Conservation (phyloP, 1,140 invertebrate genomes). For the Temnothorax nylanderi region DNA sequence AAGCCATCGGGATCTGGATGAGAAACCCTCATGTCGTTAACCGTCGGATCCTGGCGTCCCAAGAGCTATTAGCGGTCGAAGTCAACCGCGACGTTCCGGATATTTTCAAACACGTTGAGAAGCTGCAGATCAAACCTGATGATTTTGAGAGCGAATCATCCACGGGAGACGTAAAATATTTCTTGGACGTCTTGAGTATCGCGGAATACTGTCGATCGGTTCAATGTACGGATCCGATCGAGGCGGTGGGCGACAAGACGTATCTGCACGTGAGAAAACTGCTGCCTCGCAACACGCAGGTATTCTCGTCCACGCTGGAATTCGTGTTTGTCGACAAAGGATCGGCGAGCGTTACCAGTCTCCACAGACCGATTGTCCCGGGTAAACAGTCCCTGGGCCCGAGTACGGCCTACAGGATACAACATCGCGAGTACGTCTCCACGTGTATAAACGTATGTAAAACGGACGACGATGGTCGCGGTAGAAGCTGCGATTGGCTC, state of each 20-base stretch:
- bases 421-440: slow-evolving; percentile 60
- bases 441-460: slow-evolving; percentile 67
- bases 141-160: slow-evolving; percentile 21
- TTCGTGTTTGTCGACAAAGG: slow-evolving; percentile 74
- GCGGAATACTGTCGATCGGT: slow-evolving; percentile 9
- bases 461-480: slow-evolving; percentile 65
- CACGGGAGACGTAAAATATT: slow-evolving; percentile 11
- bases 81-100: slow-evolving; percentile 60
- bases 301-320: slow-evolving; percentile 80
- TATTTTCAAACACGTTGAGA: slow-evolving; percentile 60
- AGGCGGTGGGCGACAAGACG: slow-evolving; percentile 15
- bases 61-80: slow-evolving; percentile 70
- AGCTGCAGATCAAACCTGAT: slow-evolving; percentile 47
- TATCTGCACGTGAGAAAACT: slow-evolving; percentile 77
- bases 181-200: slow-evolving; percentile 43
- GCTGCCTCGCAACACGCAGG: slow-evolving; percentile 78
- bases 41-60: slow-evolving; percentile 80
- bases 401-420: slow-evolving; percentile 74
- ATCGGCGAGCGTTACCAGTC: slow-evolving; percentile 63
- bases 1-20: slow-evolving; percentile 79
- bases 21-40: slow-evolving; percentile 83
- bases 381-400: slow-evolving; percentile 77
- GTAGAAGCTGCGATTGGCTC: slow-evolving; percentile 86
- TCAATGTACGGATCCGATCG: background rate
- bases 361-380: slow-evolving; percentile 66